Evolutionary conservation across 2,113 vertebrate genomes (phyloP).

Genomic region (Hucho hucho): DNA sequence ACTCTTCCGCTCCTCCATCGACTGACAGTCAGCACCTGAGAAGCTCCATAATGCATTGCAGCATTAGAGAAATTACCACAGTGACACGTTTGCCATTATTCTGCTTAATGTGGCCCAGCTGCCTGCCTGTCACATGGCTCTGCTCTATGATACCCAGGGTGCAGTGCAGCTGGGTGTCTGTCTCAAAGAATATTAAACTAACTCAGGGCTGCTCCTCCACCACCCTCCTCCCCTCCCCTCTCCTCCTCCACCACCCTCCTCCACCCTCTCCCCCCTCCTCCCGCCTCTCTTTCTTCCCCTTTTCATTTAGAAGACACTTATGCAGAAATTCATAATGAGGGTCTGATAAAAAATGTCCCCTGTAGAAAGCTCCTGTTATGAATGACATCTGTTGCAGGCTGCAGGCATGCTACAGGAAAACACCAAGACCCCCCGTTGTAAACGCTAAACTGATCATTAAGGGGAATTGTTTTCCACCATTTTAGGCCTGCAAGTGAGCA

Average conservation of each 20-base stretch:
- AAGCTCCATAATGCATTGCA: constrained; percentile 25
- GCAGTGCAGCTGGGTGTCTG: background rate
- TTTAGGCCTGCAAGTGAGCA: constrained; percentile 30
- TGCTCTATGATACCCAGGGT: constrained; percentile 42
- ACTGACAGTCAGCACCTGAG: constrained; percentile 51
- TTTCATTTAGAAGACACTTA: constrained; percentile 53
- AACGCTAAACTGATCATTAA: too few species aligned
- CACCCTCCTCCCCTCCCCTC: background rate
- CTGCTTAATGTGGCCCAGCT: constrained; percentile 55
- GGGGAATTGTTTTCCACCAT: constrained; percentile 34
- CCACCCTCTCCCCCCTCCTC: background rate
- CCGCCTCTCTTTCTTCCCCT: constrained; percentile 32
- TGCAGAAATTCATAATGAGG: constrained; percentile 54
- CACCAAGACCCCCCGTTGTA: too few species aligned
- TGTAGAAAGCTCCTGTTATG: constrained; percentile 17
- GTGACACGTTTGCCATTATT: constrained; percentile 53
- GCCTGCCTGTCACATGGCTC: constrained; percentile 46
- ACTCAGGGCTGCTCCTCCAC: constrained; percentile 48
- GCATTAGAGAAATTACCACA: constrained; percentile 36
- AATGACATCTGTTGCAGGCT: constrained; percentile 24
- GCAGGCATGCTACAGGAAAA: background rate
- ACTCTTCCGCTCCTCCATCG: constrained; percentile 11
- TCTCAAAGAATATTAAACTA: constrained; percentile 55
- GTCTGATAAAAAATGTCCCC: constrained; percentile 37
- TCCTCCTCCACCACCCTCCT: too few species aligned